Evolutionary conservation across 92 coral and sea anemone genomes (phyloP).

Genomic region (Heliopora coerulea): DNA sequence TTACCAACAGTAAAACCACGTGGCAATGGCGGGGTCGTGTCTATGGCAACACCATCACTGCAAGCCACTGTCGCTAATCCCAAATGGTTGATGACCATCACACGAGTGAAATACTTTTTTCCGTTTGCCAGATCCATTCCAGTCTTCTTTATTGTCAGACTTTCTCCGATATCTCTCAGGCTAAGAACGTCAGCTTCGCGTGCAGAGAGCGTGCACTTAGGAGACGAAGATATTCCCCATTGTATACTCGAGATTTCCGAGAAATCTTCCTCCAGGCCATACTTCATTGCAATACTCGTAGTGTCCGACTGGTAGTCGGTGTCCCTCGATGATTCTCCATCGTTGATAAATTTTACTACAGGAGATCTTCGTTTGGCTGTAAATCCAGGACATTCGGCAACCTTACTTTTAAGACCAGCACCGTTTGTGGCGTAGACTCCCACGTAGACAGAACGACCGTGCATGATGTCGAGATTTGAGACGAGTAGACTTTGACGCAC

Average conservation of each 20-base stretch:
- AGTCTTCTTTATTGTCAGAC: conserved; percentile 72
- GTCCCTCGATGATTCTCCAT: conserved; percentile 64
- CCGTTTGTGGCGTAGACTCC: conserved; percentile 82
- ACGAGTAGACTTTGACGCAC: conserved; percentile 60
- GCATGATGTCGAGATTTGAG: conserved; percentile 62
- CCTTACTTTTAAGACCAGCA: conserved; percentile 67
- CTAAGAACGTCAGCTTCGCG: conserved; percentile 69
- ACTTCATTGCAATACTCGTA: conserved; percentile 69
- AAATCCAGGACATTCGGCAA: conserved; percentile 70
- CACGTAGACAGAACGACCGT: conserved; percentile 70
- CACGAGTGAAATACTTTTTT: conserved; percentile 71
- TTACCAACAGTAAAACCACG: conserved; percentile 55
- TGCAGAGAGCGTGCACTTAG: conserved; percentile 69
- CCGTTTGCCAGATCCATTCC: conserved; percentile 67
- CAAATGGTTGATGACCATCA: conserved; percentile 64
- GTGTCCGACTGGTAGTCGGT: conserved; percentile 71
- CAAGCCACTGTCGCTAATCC: conserved; percentile 85
- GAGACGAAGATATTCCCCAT: conserved; percentile 78
- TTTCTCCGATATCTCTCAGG: conserved; percentile 73
- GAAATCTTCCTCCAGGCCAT: conserved; percentile 51
- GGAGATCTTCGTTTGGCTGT: conserved; percentile 71
- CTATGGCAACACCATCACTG: conserved; percentile 79
- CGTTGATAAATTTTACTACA: conserved; percentile 68
- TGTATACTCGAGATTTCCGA: conserved; percentile 58
- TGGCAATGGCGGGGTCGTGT: conserved; percentile 79